phyloP scores from a whole-genome alignment of 2,797 vertebrate species.

The Fistularia commersonii region DNA sequence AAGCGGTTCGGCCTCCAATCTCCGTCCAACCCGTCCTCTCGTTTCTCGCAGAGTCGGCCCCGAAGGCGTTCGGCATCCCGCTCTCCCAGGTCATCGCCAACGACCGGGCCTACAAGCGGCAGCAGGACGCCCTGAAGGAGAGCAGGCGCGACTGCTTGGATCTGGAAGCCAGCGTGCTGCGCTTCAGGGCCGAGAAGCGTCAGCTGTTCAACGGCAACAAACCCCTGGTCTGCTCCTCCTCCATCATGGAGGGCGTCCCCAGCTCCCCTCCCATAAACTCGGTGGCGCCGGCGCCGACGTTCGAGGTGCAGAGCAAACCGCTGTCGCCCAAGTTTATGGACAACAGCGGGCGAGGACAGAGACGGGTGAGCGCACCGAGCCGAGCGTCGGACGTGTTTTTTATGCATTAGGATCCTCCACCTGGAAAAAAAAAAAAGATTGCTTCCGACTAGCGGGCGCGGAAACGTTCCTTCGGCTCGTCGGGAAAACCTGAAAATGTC shows the following conservation, averaged over 20 bases:
- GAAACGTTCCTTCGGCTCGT: too few species aligned
- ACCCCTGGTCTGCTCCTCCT: slow-evolving; percentile 22
- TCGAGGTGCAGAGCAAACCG: slow-evolving; percentile 46
- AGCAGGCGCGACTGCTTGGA: slow-evolving; percentile 82
- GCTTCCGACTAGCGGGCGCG: too few species aligned
- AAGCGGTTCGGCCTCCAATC: too few species aligned
- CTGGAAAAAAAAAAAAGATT: too few species aligned
- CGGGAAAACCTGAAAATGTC: too few species aligned
- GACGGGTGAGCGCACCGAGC: slow-evolving; percentile 59
- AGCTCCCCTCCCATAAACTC: slow-evolving; percentile 40
- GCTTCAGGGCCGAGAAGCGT: slow-evolving; percentile 78
- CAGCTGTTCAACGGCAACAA: slow-evolving; percentile 66
- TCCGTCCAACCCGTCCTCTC: too few species aligned
- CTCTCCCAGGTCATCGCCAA: slow-evolving; percentile 84
- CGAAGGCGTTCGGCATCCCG: slow-evolving; percentile 85
- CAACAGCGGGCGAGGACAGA: slow-evolving; percentile 64
- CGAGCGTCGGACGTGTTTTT: too few species aligned
- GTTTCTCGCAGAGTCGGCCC: slow-evolving; percentile 64
- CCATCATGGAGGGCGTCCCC: slow-evolving; percentile 19
- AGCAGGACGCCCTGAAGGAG: slow-evolving; percentile 77
- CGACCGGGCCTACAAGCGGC: slow-evolving; percentile 75
- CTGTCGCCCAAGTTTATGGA: slow-evolving; percentile 58
- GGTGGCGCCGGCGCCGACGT: slow-evolving; percentile 25
- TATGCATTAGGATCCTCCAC: too few species aligned
- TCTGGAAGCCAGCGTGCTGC: slow-evolving; percentile 80